phyloP scores from a whole-genome alignment of 2,888 invertebrate species.

The Tuta absoluta region DNA sequence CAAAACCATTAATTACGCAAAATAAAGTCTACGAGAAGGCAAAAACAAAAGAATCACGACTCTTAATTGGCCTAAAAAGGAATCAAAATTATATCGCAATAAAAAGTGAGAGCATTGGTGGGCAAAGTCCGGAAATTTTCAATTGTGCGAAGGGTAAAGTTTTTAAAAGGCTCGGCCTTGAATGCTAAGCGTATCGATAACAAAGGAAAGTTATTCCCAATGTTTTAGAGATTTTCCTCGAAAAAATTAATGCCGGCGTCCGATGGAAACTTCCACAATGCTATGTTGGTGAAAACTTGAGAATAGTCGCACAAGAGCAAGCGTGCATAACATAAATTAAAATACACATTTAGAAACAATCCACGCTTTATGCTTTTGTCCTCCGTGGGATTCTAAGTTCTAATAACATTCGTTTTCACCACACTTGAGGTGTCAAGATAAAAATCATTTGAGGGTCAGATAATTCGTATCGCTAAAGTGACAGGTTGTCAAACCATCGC shows the following conservation, averaged over 20 bases:
- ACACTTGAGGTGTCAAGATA: too few species aligned
- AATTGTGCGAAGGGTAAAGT: conserved; percentile 20
- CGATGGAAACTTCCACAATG: conserved; percentile 42
- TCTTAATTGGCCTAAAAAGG: conserved; percentile 4
- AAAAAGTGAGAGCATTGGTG: conserved; percentile 9
- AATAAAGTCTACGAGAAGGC: not conserved
- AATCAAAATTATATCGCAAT: not conserved
- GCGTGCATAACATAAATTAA: not conserved
- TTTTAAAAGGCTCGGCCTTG: conserved; percentile 21
- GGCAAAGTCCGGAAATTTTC: conserved; percentile 12
- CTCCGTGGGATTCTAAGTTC: too few species aligned
- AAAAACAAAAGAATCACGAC: conserved; percentile 12
- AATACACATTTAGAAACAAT: not conserved
- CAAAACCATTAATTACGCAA: conserved; percentile 6
- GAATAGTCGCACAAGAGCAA: not conserved
- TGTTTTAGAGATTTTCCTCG: conserved; percentile 37
- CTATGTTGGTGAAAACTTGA: conserved; percentile 33
- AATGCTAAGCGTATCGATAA: conserved; percentile 27
- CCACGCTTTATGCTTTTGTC: too few species aligned
- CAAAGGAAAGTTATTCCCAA: conserved; percentile 32
- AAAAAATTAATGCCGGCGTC: conserved; percentile 50
- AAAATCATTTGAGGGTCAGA: too few species aligned
- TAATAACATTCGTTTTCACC: too few species aligned
- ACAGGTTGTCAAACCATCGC: too few species aligned
- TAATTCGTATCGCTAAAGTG: too few species aligned